A percentile compares a stretch with the other conserved stretches of the same genome.
These are phyloP conservation scores for Axea sp. DNA, from an alignment of 2,888 invertebrate genomes.

Conservation along the genomic window DNA sequence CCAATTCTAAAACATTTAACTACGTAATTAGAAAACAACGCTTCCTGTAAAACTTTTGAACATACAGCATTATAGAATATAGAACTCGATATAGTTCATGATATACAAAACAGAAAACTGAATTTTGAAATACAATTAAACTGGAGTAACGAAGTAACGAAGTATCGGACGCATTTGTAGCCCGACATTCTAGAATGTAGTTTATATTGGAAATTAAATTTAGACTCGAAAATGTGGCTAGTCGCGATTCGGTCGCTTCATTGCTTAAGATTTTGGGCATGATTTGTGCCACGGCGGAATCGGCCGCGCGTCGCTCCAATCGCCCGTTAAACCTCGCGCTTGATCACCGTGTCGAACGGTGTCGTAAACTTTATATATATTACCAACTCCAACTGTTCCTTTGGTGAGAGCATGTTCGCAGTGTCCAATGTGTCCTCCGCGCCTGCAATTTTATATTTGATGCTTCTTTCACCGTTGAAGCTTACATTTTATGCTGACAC, in stretches of 20 bases:
- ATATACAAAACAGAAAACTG: no score
- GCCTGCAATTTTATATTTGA: constrained; percentile 58
- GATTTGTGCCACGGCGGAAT: constrained; percentile 62
- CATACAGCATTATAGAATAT: no score
- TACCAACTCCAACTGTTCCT: constrained; percentile 69
- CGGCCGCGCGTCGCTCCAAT: constrained; percentile 63
- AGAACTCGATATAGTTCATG: no score
- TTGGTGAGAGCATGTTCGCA: constrained; percentile 45
- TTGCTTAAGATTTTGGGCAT: constrained; percentile 61
- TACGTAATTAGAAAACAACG: no score
- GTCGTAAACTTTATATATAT: constrained; percentile 74
- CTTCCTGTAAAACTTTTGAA: no score
- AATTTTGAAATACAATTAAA: no score
- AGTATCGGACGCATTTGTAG: no score
- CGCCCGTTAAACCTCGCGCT: constrained; percentile 77
- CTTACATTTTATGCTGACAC: constrained; percentile 57
- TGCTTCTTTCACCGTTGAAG: constrained; percentile 56
- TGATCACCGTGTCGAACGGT: constrained; percentile 78
- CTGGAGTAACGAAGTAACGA: no score
- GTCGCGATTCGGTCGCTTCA: constrained; percentile 41
- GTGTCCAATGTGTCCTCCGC: constrained; percentile 45
- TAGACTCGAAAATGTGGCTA: no score
- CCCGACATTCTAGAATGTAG: no score
- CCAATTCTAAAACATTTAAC: no score
- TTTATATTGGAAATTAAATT: no score